Evolutionary conservation across 2,888 invertebrate genomes (phyloP).

Genomic region (Ommatoiulus sabulosus): DNA sequence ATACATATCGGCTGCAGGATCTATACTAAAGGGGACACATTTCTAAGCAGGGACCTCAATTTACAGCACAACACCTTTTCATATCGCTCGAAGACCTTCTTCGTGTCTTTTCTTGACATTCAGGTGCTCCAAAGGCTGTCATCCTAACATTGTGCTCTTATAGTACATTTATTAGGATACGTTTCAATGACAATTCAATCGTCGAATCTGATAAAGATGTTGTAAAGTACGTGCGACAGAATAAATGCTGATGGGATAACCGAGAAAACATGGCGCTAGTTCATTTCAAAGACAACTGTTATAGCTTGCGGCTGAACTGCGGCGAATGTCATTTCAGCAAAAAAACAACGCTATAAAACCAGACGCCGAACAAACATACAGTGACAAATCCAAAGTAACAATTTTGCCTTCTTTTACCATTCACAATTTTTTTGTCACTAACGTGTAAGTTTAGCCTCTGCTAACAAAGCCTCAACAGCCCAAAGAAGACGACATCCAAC

Average conservation of each 20-base stretch:
- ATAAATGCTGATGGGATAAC: not conserved
- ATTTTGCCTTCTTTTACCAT: too few relatives aligned
- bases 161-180: too few relatives aligned
- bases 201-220: not conserved
- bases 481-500: not conserved
- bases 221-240: not conserved
- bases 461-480: not conserved
- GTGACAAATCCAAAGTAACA: too few relatives aligned
- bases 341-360: not conserved
- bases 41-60: not conserved
- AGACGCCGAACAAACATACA: not conserved
- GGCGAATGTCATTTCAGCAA: not conserved
- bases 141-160: too few relatives aligned
- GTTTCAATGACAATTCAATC: too few relatives aligned
- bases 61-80: constrained; percentile 9
- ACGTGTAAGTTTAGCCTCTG: not conserved
- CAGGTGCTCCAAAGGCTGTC: too few relatives aligned
- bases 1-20: not conserved
- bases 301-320: not conserved
- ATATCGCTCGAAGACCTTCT: not conserved
- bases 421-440: not conserved
- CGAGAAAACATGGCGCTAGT: not conserved
- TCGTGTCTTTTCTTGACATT: too few relatives aligned
- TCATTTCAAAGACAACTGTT: not conserved
- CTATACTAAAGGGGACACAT: constrained; percentile 28